Evolutionary conservation across 2,113 vertebrate genomes (phyloP), one percentile per base, ranked within the genome.

Genomic region (Sylvietta virens): DNA sequence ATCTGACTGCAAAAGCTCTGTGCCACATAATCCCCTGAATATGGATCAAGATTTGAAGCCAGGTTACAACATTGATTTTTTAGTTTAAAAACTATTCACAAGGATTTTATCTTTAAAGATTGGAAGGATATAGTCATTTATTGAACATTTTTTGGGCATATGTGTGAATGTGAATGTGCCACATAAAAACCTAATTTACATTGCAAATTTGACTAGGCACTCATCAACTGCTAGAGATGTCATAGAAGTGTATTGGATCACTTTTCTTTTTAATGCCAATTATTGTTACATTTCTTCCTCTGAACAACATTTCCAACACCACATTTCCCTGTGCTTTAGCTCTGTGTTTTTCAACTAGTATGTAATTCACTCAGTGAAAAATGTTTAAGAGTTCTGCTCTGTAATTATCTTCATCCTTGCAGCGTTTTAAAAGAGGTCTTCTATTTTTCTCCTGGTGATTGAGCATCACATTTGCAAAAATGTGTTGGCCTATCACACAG

Each of bases 151-250:
- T 72, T 84, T 66, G 13, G 17, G 28, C n/a, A 9, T 37, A 35
- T 11, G 10, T 60, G 28, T 74, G 30, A 78, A 77, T 42, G 12
- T 42, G 50, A 72, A 16, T 54, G 27, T 74, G 13, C 3, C 40
- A 53, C 13, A 8, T 64, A 87, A 37, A 66, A 60, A 3, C 4
- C 28, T 24, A 37, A 45, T 27, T 76, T 13, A n/a, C 28, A 50
- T 44, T 0, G 0, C n/a, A 70, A 74, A 71, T 81, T 84, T 91
- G 6, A 51, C 28, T 44, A 44, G 21, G 5, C 13, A 31, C 4
- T 82, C 60, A 18, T 65, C 61, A 58, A 3, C 8, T 22, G 30
- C 17, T 81, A 56, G 15, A 48, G 12, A 42, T 26, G 8, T 91
- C 13, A 60, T 5, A 8, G 20, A 45, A 61, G 15, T 39, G 13